Evolutionary conservation across 37 sponge, comb jelly and placozoan genomes (phyloP).

Genomic region (Axinella damicornis): DNA sequence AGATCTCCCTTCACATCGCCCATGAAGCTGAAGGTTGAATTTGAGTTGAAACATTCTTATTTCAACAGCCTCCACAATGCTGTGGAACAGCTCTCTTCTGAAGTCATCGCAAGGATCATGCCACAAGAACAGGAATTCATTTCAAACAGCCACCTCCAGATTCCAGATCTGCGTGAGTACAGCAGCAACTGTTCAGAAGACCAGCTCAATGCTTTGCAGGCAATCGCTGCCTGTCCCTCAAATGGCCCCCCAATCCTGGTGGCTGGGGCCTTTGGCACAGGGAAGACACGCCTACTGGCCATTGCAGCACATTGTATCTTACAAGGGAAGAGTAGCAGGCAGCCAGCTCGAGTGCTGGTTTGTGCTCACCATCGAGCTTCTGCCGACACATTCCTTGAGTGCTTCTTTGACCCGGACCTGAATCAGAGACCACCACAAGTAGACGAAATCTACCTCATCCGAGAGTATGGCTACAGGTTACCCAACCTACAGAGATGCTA

Average conservation of each 20-base stretch:
- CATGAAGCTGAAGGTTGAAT: constrained; percentile 18
- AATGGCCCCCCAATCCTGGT: constrained; percentile 54
- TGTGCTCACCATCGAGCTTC: constrained; percentile 55
- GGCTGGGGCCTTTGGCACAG: constrained; percentile 70
- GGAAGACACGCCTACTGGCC: constrained; percentile 63
- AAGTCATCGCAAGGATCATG: constrained; percentile 9
- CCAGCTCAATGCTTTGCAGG: constrained; percentile 11
- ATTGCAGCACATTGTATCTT: constrained; percentile 34
- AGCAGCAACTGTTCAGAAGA: constrained; percentile 5
- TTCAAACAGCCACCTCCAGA: too few relatives aligned
- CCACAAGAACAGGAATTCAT: neutral
- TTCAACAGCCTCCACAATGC: constrained; percentile 26
- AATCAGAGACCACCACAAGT: neutral
- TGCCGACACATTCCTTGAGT: constrained; percentile 54
- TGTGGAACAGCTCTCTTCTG: neutral
- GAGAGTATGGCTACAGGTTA: neutral
- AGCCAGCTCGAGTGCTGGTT: constrained; percentile 26
- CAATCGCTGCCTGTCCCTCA: constrained; percentile 5
- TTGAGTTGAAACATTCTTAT: constrained; percentile 53
- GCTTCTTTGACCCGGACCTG: neutral
- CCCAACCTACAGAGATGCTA: neutral
- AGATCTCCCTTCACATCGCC: neutral
- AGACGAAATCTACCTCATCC: neutral
- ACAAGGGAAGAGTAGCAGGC: neutral
- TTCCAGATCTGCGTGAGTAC: neutral